These are phyloP conservation scores for Pionites leucogaster DNA, from an alignment of 2,113 vertebrate genomes.

Conservation along the genomic window DNA sequence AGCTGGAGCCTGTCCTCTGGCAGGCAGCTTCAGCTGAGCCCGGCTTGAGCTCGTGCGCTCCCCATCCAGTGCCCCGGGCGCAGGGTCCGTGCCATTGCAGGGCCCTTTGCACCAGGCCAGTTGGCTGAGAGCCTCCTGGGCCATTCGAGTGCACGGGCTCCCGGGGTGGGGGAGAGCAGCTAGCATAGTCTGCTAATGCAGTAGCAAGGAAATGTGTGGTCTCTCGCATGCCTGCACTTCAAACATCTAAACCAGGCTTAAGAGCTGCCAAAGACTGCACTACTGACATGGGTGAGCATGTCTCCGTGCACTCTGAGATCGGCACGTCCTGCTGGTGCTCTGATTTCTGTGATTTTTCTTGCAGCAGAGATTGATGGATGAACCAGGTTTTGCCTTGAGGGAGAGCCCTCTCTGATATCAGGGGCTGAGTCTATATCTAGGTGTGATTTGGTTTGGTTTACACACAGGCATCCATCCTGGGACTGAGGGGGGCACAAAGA, in stretches of 20 bases:
- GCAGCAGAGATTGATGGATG: neutral
- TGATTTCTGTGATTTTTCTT: neutral
- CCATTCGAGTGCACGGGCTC: neutral
- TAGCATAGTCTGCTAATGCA: neutral
- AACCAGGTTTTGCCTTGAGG: neutral
- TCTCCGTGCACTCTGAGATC: rapidly evolving
- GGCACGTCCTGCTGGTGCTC: neutral
- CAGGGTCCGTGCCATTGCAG: rapidly evolving
- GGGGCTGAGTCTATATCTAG: neutral
- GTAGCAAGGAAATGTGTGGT: rapidly evolving
- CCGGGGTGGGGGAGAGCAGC: rapidly evolving
- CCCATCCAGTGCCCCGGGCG: rapidly evolving
- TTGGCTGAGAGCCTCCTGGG: neutral
- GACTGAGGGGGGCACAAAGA: neutral
- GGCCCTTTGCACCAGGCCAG: neutral
- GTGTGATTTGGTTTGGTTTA: neutral
- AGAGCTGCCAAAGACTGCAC: neutral
- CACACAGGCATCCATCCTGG: rapidly evolving
- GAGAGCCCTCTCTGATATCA: neutral
- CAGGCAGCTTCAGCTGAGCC: neutral
- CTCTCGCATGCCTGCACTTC: neutral
- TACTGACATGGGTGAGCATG: rapidly evolving
- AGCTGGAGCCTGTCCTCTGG: neutral
- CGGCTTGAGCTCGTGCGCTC: neutral
- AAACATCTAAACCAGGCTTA: neutral